Conservation (phyloP, 2,113 vertebrate species). For the Corythaeola cristata region DNA sequence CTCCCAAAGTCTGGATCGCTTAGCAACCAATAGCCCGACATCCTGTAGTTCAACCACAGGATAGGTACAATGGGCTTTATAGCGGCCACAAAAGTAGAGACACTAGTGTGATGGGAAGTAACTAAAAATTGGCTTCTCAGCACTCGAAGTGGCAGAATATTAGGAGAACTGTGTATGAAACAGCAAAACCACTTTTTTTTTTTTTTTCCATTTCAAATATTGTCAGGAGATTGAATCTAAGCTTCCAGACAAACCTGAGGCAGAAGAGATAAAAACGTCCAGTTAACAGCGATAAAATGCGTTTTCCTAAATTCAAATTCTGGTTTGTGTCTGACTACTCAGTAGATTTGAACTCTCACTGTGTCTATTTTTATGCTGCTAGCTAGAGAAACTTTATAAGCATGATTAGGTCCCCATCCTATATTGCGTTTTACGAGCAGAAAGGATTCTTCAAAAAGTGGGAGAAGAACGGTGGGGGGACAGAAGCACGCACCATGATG, state of each 20-base stretch:
- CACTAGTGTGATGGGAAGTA: not conserved
- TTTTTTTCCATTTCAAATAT: not conserved
- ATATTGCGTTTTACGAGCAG: not conserved
- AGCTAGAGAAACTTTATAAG: not conserved
- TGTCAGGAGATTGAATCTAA: constrained; percentile 10
- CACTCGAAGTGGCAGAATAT: not conserved
- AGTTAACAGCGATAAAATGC: not conserved
- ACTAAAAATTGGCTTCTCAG: not conserved
- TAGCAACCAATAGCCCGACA: not conserved
- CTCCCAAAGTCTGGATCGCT: not conserved
- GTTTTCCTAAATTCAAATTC: constrained; percentile 48
- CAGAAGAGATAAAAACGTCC: constrained; percentile 11
- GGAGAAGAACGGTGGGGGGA: not conserved
- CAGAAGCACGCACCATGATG: not conserved
- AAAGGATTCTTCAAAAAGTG: not conserved
- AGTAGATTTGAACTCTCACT: not conserved
- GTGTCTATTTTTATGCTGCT: constrained; percentile 21
- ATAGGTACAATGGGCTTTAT: not conserved
- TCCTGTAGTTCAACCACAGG: not conserved
- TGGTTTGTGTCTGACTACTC: not conserved
- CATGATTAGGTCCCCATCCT: not conserved
- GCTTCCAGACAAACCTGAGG: constrained; percentile 23
- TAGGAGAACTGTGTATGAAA: not conserved
- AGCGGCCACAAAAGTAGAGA: not conserved
- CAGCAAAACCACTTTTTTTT: not conserved